phyloP scores from a whole-genome alignment of 2,888 invertebrate species.

The Amblyjoppa fuscipennis region DNA sequence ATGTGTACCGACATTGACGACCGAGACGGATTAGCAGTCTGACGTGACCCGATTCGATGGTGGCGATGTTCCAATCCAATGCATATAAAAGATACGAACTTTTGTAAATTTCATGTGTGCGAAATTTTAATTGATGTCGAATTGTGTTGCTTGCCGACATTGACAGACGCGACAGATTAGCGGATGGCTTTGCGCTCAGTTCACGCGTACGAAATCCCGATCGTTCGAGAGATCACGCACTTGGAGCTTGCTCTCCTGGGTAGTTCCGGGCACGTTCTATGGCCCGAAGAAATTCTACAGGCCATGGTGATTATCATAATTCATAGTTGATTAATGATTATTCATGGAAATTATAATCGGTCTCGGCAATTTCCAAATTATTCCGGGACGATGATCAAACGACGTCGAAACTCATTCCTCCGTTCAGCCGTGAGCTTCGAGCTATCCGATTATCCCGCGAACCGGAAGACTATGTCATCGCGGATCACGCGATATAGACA shows the following conservation, averaged over 20 bases:
- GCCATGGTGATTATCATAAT: slow-evolving; percentile 2
- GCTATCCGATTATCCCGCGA: slow-evolving; percentile 16
- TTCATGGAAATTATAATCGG: slow-evolving; percentile 31
- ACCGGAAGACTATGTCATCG: slow-evolving; percentile 17
- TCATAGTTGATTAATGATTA: slow-evolving; percentile 30
- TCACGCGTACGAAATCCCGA: slow-evolving; percentile 19
- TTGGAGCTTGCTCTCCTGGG: background rate
- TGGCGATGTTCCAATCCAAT: too few relatives aligned
- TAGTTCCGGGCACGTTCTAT: too few relatives aligned
- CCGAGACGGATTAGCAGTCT: too few relatives aligned
- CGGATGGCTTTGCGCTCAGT: slow-evolving; percentile 11
- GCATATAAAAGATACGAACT: background rate
- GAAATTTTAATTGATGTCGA: background rate
- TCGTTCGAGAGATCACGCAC: background rate
- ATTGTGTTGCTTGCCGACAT: background rate
- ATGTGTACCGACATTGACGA: background rate
- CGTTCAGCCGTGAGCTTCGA: background rate
- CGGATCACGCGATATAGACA: background rate
- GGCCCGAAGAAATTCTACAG: background rate
- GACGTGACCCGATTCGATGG: too few relatives aligned
- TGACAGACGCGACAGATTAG: slow-evolving; percentile 44
- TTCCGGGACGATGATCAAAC: slow-evolving; percentile 37
- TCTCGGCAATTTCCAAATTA: background rate
- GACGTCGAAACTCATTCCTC: slow-evolving; percentile 8
- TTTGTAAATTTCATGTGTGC: background rate